Evolutionary conservation across 2,113 vertebrate genomes (phyloP), one percentile per base, ranked within the genome.

Genomic region (Gulo gulo): DNA sequence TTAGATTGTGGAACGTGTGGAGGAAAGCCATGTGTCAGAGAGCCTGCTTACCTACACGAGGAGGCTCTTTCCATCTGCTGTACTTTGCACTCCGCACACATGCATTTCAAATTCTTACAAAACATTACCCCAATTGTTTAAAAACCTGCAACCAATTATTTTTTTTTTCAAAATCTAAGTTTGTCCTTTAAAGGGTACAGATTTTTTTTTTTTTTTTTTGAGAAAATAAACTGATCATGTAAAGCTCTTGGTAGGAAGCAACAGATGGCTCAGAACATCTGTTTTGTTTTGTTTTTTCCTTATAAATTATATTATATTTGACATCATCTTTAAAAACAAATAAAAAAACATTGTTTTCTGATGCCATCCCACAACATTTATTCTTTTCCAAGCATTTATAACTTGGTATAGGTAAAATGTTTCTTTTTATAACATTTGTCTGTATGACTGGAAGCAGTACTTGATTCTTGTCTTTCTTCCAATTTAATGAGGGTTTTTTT

Each of bases 291-390:
- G n/a, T 61, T 52, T 52, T 52, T 15, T 52, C 4, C 18, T 85
- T 57, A 73, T 92, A 95, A 86, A 71, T 11, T 78, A 0, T 34
- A 31, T 69, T 78, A 5, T 74, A 39, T 79, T 88, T 82, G 34
- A 81, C 6, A 45, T n/a, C 24, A 95, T 69, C 69, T 91, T 94
- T 24, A 65, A 96, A 61, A 74, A 63, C 42, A 94, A 97, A 74
- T 42, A 0, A 39, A 39, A 81, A 47, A 10, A 0, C 57, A 45
- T 55, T 63, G 2, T 94, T 78, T 82, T 80, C 31, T 82, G 13
- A 36, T 83, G 36, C 57, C 29, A 76, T 78, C 20, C 59, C 26
- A 65, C 13, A 31, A 34, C 29, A 74, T 47, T 55, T 13, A 52
- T 16, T 73, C 1, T 12, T 69, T 36, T 69, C 76, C 87, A 84